These are phyloP conservation scores for Drosophila bocqueti DNA, from an alignment of 1,140 invertebrate genomes.

Conservation along the genomic window DNA sequence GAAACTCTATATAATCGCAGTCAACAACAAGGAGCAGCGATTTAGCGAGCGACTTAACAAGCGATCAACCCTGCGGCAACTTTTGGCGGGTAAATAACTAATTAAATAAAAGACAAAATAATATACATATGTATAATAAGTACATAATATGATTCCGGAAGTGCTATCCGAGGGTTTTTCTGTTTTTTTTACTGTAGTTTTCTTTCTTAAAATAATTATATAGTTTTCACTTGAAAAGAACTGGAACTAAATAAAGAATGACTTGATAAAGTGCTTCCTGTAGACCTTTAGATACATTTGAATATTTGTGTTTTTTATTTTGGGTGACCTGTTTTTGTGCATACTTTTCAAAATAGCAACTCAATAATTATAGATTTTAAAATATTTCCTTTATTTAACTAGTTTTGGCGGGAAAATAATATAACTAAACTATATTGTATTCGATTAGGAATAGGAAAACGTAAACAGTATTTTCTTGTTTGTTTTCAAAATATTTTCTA, in stretches of 20 bases:
- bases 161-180: neutral
- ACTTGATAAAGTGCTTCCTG: too few species aligned
- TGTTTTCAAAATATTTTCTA: too few species aligned
- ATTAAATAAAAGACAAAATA: neutral
- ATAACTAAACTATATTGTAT: neutral
- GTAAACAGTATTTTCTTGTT: too few species aligned
- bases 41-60: constrained; percentile 22
- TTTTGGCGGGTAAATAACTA: constrained; percentile 59
- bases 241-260: too few species aligned
- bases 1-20: constrained; percentile 15
- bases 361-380: neutral
- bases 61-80: constrained; percentile 16
- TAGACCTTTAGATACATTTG: too few species aligned
- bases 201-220: neutral
- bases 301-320: too few species aligned
- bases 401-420: neutral
- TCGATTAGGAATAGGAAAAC: neutral
- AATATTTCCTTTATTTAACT: neutral
- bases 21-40: constrained; percentile 38
- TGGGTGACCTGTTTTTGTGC: neutral
- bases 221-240: too few species aligned
- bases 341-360: neutral
- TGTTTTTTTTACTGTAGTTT: neutral
- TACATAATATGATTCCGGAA: neutral
- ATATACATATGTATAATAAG: neutral